These are phyloP conservation scores for Neoniphon sammara DNA, from an alignment of 2,797 vertebrate species.

Conservation along the genomic window DNA sequence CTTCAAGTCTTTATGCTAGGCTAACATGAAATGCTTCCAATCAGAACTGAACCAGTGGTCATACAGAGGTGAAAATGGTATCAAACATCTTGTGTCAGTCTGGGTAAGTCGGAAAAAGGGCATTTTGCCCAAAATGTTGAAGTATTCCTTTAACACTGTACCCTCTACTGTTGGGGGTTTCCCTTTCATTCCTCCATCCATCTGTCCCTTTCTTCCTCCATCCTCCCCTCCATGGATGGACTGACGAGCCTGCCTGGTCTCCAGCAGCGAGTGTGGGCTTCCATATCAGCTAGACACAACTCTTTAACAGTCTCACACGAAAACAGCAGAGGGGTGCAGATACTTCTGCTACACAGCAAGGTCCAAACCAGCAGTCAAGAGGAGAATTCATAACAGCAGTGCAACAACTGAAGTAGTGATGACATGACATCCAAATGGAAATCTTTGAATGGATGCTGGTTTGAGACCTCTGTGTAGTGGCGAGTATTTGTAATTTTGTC, in stretches of 20 bases:
- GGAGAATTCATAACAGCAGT: neutral
- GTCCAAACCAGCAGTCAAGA: neutral
- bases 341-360: slow-evolving; percentile 54
- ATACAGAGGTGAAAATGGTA: no score
- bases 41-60: no score
- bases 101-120: no score
- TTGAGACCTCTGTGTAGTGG: slow-evolving; percentile 49
- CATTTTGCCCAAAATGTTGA: no score
- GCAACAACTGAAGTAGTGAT: neutral
- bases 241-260: slow-evolving; percentile 40
- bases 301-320: slow-evolving; percentile 44
- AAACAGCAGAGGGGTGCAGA: slow-evolving; percentile 43
- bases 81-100: no score
- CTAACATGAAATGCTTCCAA: no score
- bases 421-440: neutral
- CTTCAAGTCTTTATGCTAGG: no score
- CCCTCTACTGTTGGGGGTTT: slow-evolving; percentile 54
- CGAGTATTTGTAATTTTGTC: slow-evolving; percentile 43
- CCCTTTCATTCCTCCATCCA: slow-evolving; percentile 32
- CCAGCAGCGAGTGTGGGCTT: slow-evolving; percentile 30
- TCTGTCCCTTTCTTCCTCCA: slow-evolving; percentile 21
- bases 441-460: neutral
- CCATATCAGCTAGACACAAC: slow-evolving; percentile 22
- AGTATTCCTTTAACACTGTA: slow-evolving; percentile 22
- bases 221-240: slow-evolving; percentile 23